Base-by-base conservation (phyloP, 2,888 invertebrate genomes). In the Dicroscelio sp. region DNA sequence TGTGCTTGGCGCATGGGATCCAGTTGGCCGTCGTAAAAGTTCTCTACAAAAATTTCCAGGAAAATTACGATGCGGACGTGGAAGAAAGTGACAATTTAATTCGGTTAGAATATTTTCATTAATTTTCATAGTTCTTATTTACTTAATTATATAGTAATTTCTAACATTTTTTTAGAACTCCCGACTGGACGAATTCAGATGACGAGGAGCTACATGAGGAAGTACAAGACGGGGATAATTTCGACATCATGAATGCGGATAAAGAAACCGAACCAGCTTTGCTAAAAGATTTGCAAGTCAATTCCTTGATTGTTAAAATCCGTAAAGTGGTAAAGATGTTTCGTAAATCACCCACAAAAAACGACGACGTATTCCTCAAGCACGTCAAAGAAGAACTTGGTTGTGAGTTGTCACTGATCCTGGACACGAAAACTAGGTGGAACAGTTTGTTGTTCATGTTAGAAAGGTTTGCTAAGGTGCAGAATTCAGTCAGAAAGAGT, bases 1-100 rank as follows among this genome's bases (percentile, higher is more conserved):
- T 93, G 38, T 94, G 94, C 84, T 94, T 83, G 43, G 93, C 93
- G 35, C 93, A 94, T 90, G 92, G 91, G n/a, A 86, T 89, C 79
- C 86, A 84, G 58, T 69, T 90, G 55, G 78, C 78, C 20, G 69
- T 86, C 2, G 31, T 60, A 12, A 33, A 86, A 8, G 60, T 67
- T 35, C 27, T 86, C 10, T 78, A 86, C 43, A 86, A 20, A 58
- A 58, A 20, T 55, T 10, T 71, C 48, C 25, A 71, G 17, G 33
- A 52, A 55, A 73, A 48, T 30, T 38, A 71, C 43, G 48, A 43
- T 27, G 30, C 71, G 17, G 38, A 52, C 33, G 27, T 30, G n/a
- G 52, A 73, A 48, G 30, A 52, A 43, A 25, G 43, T 52, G 30
- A 35, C 69, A 38, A 69, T 38, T 63, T 30, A 63, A 63, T 63